Evolutionary conservation across 2,113 vertebrate species (phyloP).

Genomic region (Syngnathoides biaculeatus): DNA sequence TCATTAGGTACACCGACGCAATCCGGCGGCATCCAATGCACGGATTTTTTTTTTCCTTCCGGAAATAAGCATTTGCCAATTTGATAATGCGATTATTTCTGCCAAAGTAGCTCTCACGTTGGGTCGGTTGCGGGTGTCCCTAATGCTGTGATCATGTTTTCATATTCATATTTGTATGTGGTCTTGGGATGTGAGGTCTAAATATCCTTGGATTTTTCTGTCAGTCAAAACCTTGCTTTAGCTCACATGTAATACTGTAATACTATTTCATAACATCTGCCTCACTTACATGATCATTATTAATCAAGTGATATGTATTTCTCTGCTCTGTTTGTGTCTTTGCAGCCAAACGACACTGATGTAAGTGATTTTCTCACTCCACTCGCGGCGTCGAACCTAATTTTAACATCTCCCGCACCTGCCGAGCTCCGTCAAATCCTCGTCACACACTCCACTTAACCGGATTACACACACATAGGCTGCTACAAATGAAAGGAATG

Average conservation of each 20-base stretch:
- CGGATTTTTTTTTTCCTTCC: background rate
- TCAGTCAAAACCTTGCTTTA: no score
- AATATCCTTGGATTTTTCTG: no score
- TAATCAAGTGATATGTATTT: background rate
- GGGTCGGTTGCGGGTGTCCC: background rate
- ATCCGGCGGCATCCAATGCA: no score
- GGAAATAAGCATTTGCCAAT: background rate
- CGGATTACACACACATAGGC: slow-evolving; percentile 20
- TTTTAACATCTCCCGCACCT: slow-evolving; percentile 23
- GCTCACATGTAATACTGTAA: no score
- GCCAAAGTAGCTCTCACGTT: background rate
- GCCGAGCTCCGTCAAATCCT: slow-evolving; percentile 33
- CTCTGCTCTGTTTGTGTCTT: slow-evolving; percentile 12
- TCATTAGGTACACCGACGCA: no score
- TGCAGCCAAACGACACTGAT: slow-evolving; percentile 63
- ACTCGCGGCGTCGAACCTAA: slow-evolving; percentile 11
- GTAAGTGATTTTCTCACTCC: slow-evolving; percentile 50
- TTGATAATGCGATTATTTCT: background rate
- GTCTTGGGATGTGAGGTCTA: no score
- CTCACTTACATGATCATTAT: background rate
- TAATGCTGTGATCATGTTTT: background rate
- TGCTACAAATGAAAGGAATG: background rate
- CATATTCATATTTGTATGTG: no score
- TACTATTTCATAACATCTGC: background rate
- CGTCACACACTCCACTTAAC: slow-evolving; percentile 34